Evolutionary conservation across 2,113 vertebrate species (phyloP).

Genomic region (Eidolon helvum): DNA sequence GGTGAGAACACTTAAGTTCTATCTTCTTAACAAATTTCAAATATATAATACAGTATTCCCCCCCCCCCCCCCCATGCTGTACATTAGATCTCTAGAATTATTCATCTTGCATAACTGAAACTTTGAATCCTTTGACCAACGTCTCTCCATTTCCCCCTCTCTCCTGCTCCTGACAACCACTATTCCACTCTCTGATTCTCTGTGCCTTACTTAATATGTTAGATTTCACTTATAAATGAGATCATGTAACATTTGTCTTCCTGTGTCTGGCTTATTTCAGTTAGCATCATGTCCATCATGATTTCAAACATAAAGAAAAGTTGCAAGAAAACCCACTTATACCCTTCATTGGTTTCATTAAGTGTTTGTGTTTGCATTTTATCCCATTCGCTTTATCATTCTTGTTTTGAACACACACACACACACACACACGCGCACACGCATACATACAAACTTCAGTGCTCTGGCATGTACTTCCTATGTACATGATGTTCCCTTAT

Average conservation of each 20-base stretch:
- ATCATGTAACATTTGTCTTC: not conserved
- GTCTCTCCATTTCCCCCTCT: not conserved
- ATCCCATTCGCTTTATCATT: not conserved
- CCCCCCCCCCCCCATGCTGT: too few relatives aligned
- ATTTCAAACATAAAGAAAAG: conserved; percentile 25
- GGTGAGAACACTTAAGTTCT: not conserved
- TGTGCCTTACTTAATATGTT: not conserved
- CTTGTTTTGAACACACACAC: not conserved
- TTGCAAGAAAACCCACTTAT: not conserved
- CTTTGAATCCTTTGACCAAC: not conserved
- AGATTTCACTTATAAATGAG: not conserved
- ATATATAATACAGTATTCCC: not conserved
- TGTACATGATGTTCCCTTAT: not conserved
- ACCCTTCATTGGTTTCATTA: not conserved
- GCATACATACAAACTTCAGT: not conserved
- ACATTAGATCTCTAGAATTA: not conserved
- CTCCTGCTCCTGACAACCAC: not conserved
- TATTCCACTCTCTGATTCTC: not conserved
- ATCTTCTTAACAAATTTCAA: not conserved
- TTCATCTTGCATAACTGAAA: not conserved
- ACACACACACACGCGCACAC: not conserved
- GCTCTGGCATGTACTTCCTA: not conserved
- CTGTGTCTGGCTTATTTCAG: not conserved
- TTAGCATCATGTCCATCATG: not conserved
- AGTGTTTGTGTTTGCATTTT: conserved; percentile 15